Base-by-base conservation (phyloP, 2,113 vertebrate species). In the Neofelis nebulosa region DNA sequence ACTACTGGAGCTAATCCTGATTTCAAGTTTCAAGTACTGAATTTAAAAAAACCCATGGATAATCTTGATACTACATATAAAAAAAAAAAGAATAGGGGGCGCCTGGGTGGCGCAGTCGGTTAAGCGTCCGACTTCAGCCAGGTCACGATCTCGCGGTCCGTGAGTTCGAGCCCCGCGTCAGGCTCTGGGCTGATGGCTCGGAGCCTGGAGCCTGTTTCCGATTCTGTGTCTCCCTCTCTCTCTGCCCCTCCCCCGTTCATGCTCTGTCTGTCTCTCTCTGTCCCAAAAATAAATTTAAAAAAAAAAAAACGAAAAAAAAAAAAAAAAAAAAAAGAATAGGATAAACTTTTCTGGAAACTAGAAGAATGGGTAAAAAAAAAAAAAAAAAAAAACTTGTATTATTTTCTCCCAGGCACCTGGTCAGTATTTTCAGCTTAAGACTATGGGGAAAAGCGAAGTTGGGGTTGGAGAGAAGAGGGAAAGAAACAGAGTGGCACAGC, bases 401-500 rank as follows among this genome's bases (percentile, higher is more conserved):
- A 52, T n/a, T 93, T 52, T 88, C 71, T 86, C 63, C 88, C 38
- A 85, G 36, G 25, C 8, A 91, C 21, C 4, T 85, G 57, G 31
- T 95, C 66, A 65, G n/a, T 97, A 63, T 79, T 66, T 80, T 91
- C 19, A 65, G 41, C 38, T 91, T 97, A 68, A 95, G 21, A 85
- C 38, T 76, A 55, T 2, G 12, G 36, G 19, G 18, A 12, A 92
- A 95, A 83, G 13, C 9, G 15, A 52, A 38, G 29, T 31, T 27
- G 23, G 3, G 38, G 18, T 2, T 25, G 16, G 3, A 14, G 1
- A 7, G 16, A 3, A 1, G 48, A 16, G 5, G n/a, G 33, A 55
- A 89, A 89, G 23, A 12, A 36, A 55, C 1, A 36, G 33, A 45
- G 29, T n/a, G 52, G 11, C n/a, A 68, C 14, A 71, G 78, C 19